These are phyloP conservation scores for Chelon auratus DNA, from an alignment of 2,797 vertebrate genomes.

Conservation along the genomic window DNA sequence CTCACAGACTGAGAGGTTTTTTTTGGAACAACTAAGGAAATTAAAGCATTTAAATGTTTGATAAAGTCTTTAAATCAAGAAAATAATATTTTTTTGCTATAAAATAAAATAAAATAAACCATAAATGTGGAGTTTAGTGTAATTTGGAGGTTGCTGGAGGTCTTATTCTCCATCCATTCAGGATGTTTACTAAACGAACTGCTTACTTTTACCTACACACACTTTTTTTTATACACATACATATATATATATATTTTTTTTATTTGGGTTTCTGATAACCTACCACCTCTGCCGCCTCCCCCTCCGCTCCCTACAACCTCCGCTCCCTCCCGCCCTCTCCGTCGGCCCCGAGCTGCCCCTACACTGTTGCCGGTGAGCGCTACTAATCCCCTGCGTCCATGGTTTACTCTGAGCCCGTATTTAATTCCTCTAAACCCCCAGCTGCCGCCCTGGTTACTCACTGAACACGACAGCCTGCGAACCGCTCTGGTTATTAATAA, in stretches of 20 bases:
- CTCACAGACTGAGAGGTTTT: no score
- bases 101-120: not conserved
- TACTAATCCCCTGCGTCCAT: constrained; percentile 87
- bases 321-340: constrained; percentile 59
- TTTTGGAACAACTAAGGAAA: no score
- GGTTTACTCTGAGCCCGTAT: constrained; percentile 87
- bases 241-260: no score
- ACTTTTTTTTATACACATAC: no score
- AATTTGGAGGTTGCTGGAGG: no score
- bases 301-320: constrained; percentile 39
- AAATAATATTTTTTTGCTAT: not conserved
- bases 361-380: constrained; percentile 82
- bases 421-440: constrained; percentile 89
- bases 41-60: no score
- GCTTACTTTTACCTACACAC: no score
- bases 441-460: constrained; percentile 87
- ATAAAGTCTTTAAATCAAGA: not conserved
- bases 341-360: constrained; percentile 75
- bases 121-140: no score
- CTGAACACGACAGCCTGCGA: constrained; percentile 85
- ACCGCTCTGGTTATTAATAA: constrained; percentile 88
- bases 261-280: constrained; percentile 35
- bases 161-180: no score
- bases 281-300: constrained; percentile 29
- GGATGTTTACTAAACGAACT: no score